These are phyloP conservation scores for Okamejei kenojei DNA, from an alignment of 2,797 vertebrate genomes.

Conservation along the genomic window DNA sequence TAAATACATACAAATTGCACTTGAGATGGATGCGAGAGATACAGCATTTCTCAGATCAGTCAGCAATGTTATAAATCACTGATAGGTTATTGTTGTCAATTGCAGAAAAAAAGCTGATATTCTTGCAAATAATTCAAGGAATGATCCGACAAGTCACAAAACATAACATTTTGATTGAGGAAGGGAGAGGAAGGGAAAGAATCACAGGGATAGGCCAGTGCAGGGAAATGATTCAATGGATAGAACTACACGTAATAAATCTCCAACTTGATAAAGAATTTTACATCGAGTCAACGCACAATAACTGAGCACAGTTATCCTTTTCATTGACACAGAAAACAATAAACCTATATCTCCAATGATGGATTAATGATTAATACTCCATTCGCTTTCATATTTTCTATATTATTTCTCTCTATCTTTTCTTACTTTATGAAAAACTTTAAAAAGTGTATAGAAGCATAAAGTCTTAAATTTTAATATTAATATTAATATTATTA, in stretches of 20 bases:
- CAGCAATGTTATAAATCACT: constrained; percentile 24
- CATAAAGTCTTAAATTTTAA: too few species aligned
- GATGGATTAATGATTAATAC: too few species aligned
- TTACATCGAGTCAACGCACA: background rate
- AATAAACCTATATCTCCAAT: too few species aligned
- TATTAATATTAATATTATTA: too few species aligned
- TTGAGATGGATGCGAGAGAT: constrained; percentile 39
- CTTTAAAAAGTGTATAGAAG: too few species aligned
- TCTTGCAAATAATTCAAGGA: constrained; percentile 35
- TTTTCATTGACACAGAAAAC: background rate
- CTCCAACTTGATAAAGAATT: background rate
- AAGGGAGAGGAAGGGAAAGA: constrained; percentile 39
- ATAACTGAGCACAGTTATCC: background rate
- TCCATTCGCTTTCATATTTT: too few species aligned
- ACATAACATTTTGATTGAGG: constrained; percentile 31
- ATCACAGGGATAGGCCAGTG: background rate
- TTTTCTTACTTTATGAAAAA: too few species aligned
- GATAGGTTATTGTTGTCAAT: constrained; percentile 35
- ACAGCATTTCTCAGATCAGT: background rate
- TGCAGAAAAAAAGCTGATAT: constrained; percentile 18
- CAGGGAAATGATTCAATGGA: constrained; percentile 27
- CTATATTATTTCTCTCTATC: too few species aligned
- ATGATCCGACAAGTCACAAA: constrained; percentile 41
- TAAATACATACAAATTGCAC: background rate
- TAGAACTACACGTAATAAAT: background rate